Evolutionary conservation across 2,888 invertebrate species (phyloP).

Genomic region (Apoderus coryli): DNA sequence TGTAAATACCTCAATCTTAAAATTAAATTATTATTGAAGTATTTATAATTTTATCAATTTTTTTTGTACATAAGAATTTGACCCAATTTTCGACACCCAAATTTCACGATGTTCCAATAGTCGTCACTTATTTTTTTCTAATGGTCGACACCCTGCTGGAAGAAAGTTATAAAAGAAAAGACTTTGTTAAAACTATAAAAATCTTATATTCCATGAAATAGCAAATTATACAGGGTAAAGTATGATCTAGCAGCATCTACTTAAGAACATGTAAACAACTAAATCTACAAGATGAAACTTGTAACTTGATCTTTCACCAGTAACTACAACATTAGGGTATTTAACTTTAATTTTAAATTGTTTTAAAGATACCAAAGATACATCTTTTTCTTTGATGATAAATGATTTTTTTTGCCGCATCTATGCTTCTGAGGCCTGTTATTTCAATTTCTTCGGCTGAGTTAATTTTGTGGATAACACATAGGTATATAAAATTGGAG

Average conservation of each 20-base stretch:
- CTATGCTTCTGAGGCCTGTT: background rate
- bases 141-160: slow-evolving; percentile 1
- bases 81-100: slow-evolving; percentile 1
- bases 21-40: no score
- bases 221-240: slow-evolving; percentile 1
- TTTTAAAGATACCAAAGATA: slow-evolving; percentile 1
- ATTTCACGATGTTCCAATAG: background rate
- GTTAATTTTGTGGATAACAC: background rate
- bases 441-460: slow-evolving; percentile 2
- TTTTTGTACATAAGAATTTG: background rate
- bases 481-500: background rate
- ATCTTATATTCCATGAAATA: no score
- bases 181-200: no score
- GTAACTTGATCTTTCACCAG: background rate
- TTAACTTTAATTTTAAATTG: background rate
- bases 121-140: background rate
- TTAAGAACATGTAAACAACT: background rate
- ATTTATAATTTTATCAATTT: background rate
- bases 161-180: background rate
- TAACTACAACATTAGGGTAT: slow-evolving; percentile 1
- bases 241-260: background rate
- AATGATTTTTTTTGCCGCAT: background rate
- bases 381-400: slow-evolving; percentile 1
- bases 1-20: no score
- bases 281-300: background rate